A percentile compares a stretch with the other conserved stretches of the same genome.
Conservation (phyloP, 2,113 vertebrate genomes). For the Phyllostomus discolor region DNA sequence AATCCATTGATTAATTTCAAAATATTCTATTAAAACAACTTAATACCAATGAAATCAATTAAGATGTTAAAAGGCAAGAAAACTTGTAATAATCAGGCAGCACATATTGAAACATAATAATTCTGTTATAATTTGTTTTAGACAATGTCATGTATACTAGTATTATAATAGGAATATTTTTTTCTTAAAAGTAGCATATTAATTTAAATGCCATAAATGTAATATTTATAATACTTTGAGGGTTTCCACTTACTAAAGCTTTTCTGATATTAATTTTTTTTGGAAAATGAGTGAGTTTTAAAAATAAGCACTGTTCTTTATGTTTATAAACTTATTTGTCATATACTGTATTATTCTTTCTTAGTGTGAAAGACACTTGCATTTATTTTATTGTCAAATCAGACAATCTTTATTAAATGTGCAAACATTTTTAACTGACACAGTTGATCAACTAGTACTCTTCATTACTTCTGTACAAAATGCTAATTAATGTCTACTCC, state of each 20-base stretch:
- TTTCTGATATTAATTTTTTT: background rate
- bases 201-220: background rate
- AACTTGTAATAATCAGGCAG: background rate
- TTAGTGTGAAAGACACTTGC: background rate
- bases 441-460: background rate
- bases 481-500: background rate
- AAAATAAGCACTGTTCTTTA: background rate
- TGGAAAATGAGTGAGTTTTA: background rate
- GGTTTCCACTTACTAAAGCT: background rate
- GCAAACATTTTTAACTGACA: background rate
- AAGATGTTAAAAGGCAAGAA: background rate
- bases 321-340: background rate
- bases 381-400: background rate
- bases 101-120: background rate
- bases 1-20: conserved; percentile 16
- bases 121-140: background rate
- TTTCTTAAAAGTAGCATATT: background rate
- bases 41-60: background rate
- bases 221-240: background rate
- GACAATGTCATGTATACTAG: background rate
- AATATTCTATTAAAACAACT: background rate
- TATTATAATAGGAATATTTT: conserved; percentile 5
- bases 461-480: background rate
- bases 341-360: background rate
- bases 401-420: background rate